Evolutionary conservation across 2,797 vertebrate genomes (phyloP).

Genomic region (Sebastolobus altivelis): DNA sequence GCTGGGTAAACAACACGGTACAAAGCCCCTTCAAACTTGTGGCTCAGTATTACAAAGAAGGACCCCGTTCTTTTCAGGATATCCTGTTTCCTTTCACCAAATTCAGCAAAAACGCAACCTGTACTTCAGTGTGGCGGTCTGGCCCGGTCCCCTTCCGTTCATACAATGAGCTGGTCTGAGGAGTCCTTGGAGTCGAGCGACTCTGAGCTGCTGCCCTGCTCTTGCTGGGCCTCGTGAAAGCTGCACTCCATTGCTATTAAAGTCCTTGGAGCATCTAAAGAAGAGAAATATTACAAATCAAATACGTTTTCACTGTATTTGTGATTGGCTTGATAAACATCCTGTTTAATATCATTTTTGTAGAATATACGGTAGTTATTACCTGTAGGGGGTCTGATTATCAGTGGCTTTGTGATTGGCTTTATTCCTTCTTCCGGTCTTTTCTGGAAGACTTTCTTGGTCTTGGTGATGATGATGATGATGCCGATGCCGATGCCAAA

Average conservation of each 20-base stretch:
- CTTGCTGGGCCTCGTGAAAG: slow-evolving; percentile 91
- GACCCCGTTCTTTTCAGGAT: background rate
- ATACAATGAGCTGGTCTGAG: slow-evolving; percentile 67
- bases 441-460: background rate
- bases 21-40: background rate
- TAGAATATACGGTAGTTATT: background rate
- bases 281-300: background rate
- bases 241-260: slow-evolving; percentile 87
- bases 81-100: background rate
- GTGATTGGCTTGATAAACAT: background rate
- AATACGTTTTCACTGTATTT: background rate
- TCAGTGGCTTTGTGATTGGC: background rate
- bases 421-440: background rate
- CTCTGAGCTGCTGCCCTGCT: slow-evolving; percentile 87
- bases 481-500: background rate
- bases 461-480: background rate
- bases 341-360: too few species aligned
- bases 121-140: background rate
- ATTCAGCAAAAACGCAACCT: background rate
- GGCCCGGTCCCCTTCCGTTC: slow-evolving; percentile 8
- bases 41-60: background rate
- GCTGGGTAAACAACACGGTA: background rate
- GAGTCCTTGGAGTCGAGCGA: slow-evolving; percentile 74
- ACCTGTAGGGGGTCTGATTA: slow-evolving; percentile 69
- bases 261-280: slow-evolving; percentile 69